Base-by-base conservation (phyloP, 2,888 invertebrate genomes). In the Rhynchonema sp. region DNA sequence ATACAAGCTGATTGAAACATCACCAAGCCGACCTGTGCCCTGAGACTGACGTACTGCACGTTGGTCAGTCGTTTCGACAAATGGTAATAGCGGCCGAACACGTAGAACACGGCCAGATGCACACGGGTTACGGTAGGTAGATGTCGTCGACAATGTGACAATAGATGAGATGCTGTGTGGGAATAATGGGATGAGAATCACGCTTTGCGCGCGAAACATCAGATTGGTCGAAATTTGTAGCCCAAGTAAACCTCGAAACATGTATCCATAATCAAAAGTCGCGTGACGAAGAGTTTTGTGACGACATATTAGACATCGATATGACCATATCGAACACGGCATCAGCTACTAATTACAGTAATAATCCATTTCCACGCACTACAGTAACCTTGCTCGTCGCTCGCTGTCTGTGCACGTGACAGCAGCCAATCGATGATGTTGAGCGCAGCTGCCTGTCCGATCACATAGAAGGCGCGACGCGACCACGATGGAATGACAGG, bases 81-180 rank as follows among this genome's bases (percentile, higher is more conserved):
- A 71, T 87, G 85, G 68, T 89, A 84, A 71, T 86, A 90, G 46
- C 80, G 80, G 22, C 88, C 86, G 69, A 80, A 80, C 25, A 88
- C 80, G 72, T 89, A 92, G 72, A 91, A 91, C 1, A 86, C 66
- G 0, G 86, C 85, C 68, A 86, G 81, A 73, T 94, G 90, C 61
- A 86, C 75, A 30, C 75, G 68, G 38, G 58, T 13, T 26, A 61
- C n/a, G 1, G 38, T 20, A 22, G 38, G n/a, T 22, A 30, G 3
- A 27, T 55, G 22, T 13, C 30, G 54, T 54, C 26, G 54, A 22
- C 13, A 2, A 22, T 27, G 27, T 27, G 54, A 27, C 6, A 28
- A 27, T 6, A 54, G 9, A 2, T 27, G 26, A 26, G 27, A 27
- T 27, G 13, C 6, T 9, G 25, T 54, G 6, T 54, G 27, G n/a